A percentile compares a stretch with the other conserved stretches of the same genome.
Conservation (phyloP, 64 coral and sea anemone species). For the Montipora cactus region DNA sequence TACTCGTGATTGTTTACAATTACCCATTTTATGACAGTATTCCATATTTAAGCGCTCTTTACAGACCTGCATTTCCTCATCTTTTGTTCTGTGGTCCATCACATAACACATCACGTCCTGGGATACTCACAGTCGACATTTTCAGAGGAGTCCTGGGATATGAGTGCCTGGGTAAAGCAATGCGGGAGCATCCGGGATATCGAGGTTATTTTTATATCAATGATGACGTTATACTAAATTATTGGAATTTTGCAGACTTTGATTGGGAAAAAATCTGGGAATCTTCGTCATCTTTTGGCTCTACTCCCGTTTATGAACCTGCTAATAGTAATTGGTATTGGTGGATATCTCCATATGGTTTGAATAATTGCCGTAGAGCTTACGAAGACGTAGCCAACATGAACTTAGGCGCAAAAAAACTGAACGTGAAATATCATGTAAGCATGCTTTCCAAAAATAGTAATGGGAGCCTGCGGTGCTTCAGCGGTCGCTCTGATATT, state of each 20-base stretch:
- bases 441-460: constrained; percentile 74
- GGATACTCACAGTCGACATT: constrained; percentile 74
- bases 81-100: constrained; percentile 86
- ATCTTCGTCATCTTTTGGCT: constrained; percentile 70
- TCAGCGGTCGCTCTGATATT: constrained; percentile 91
- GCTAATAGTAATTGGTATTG: constrained; percentile 80
- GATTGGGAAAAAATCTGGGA: constrained; percentile 80
- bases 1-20: constrained; percentile 87
- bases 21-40: constrained; percentile 92
- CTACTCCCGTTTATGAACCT: constrained; percentile 65
- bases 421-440: constrained; percentile 53
- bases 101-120: constrained; percentile 36
- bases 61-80: constrained; percentile 79
- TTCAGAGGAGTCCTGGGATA: constrained; percentile 85
- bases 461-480: constrained; percentile 81
- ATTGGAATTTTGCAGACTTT: constrained; percentile 90
- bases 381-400: constrained; percentile 84
- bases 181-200: constrained; percentile 84
- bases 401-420: constrained; percentile 41
- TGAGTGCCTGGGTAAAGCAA: constrained; percentile 84
- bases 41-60: constrained; percentile 56
- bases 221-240: constrained; percentile 95
- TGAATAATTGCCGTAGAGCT: constrained; percentile 80
- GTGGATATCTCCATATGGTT: constrained; percentile 88
- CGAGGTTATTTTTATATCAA: constrained; percentile 96